Conservation (phyloP, 2,888 invertebrate genomes). For the Lasioglossum figueresi region DNA sequence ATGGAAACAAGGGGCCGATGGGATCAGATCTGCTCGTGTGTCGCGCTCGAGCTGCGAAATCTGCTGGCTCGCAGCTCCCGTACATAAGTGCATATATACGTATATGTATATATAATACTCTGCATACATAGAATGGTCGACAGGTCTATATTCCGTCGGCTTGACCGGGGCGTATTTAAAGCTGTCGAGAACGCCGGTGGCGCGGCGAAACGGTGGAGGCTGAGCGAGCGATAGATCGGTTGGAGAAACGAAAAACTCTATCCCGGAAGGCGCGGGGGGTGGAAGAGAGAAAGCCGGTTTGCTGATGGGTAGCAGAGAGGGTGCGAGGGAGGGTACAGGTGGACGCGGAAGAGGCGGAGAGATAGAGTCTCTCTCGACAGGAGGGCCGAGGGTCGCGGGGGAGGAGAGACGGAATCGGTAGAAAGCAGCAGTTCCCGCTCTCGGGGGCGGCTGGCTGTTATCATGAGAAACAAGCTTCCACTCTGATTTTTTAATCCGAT, state of each 20-base stretch:
- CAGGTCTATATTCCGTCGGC: slow-evolving; percentile 28
- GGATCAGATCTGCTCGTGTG: slow-evolving; percentile 83
- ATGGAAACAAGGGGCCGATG: slow-evolving; percentile 84
- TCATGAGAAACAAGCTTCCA: slow-evolving; percentile 85
- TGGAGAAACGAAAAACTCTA: slow-evolving; percentile 48
- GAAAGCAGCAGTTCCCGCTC: slow-evolving; percentile 79
- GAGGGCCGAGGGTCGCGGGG: slow-evolving; percentile 57
- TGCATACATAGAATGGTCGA: slow-evolving; percentile 37
- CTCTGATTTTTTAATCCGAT: slow-evolving; percentile 85
- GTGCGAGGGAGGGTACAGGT: slow-evolving; percentile 43
- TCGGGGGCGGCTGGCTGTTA: slow-evolving; percentile 79
- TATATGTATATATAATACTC: slow-evolving; percentile 46
- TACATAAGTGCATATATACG: slow-evolving; percentile 40
- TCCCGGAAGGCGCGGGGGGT: slow-evolving; percentile 47
- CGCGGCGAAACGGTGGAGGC: slow-evolving; percentile 49
- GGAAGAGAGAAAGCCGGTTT: slow-evolving; percentile 38
- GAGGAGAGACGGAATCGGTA: slow-evolving; percentile 71
- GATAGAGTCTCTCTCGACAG: slow-evolving; percentile 63
- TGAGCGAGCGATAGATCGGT: slow-evolving; percentile 62
- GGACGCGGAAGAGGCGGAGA: slow-evolving; percentile 63
- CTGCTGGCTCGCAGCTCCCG: slow-evolving; percentile 1
- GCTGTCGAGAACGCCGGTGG: slow-evolving; percentile 67
- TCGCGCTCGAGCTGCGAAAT: slow-evolving; percentile 24
- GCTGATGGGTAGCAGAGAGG: slow-evolving; percentile 21
- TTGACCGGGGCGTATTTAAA: slow-evolving; percentile 70